Percentiles rank a stretch among this genome's conserved stretches.
Conservation (phyloP, 2,113 vertebrate genomes). For the Prinia subflava region DNA sequence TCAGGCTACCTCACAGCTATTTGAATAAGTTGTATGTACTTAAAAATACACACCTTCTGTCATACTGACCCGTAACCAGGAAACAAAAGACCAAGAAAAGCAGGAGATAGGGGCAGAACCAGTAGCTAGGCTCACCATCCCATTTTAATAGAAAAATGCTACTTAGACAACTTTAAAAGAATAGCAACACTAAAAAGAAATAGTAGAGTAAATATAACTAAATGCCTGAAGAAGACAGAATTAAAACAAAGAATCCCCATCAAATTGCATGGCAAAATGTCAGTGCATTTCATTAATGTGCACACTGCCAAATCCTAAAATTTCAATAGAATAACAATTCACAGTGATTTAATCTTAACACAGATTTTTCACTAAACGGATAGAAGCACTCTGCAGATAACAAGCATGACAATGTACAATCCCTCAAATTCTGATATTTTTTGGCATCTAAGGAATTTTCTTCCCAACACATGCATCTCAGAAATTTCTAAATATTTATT, state of each 20-base stretch:
- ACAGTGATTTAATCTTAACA: neutral
- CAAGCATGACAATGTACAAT: neutral
- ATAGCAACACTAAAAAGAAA: neutral
- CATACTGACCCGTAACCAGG: neutral
- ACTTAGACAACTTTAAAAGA: neutral
- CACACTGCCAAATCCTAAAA: neutral
- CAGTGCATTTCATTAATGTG: neutral
- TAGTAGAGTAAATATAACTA: neutral
- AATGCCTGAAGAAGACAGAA: slow-evolving; percentile 6
- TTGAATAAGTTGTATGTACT: neutral
- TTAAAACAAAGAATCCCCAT: neutral
- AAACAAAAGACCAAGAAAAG: neutral
- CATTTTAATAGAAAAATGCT: neutral
- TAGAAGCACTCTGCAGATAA: neutral
- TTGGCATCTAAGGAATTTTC: neutral
- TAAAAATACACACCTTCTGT: neutral
- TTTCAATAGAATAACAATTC: neutral
- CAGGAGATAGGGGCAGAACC: neutral
- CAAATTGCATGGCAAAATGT: neutral
- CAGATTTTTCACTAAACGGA: neutral
- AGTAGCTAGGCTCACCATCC: neutral
- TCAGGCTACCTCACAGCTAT: neutral
- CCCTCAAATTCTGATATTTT: neutral
- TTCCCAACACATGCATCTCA: neutral
- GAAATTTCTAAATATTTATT: neutral